Base-by-base conservation (phyloP, 30 jellyfish, hydroid and myxozoan species). In the Catostylus mosaicus region DNA sequence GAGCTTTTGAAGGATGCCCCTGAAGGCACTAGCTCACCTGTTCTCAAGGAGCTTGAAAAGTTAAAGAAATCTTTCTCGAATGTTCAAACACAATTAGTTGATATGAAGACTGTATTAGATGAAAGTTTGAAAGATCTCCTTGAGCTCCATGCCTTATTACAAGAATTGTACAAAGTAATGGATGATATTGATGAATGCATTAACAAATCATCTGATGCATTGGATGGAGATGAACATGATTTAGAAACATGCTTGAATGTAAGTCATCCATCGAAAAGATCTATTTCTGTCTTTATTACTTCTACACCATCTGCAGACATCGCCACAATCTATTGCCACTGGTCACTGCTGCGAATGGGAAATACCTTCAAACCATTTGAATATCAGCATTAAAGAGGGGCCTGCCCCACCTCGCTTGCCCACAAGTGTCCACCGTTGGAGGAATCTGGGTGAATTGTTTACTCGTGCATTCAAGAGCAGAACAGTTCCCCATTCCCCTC, bases 211-310 rank as follows among this genome's bases (percentile, higher is more conserved):
- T 78, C 94, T 1, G 96, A 85, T 67, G 96, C 85, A 4, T 63
- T 85, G 14, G 96, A 86, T 67, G 96, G 96, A 1, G 98, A 86
- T 68, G 92, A 85, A 38, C 91, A 80, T 38, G 96, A 92, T 51
- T 32, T 92, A 67, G 87, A 85, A 80, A 63, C 88, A n/a, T 92
- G 98, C 73, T 64, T 92, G 63, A 62, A 59, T 46, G 98, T 92
- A 63, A 86, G 94, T 73, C 7, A 26, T 23, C 12, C 2, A 24
- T 9, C 14, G 27, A 56, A 27, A 12, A 19, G 22, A 4, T 57
- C 8, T 46, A 30, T 69, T 43, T 19, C 70, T 32, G 10, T n/a
- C n/a, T n/a, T n/a, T n/a, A n/a, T n/a, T n/a, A n/a, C n/a, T n/a
- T n/a, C n/a, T n/a, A n/a, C n/a, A n/a, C n/a, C n/a, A n/a, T n/a